These are phyloP conservation scores for Ooceraea biroi DNA, from an alignment of 1,140 invertebrate genomes.

Conservation along the genomic window DNA sequence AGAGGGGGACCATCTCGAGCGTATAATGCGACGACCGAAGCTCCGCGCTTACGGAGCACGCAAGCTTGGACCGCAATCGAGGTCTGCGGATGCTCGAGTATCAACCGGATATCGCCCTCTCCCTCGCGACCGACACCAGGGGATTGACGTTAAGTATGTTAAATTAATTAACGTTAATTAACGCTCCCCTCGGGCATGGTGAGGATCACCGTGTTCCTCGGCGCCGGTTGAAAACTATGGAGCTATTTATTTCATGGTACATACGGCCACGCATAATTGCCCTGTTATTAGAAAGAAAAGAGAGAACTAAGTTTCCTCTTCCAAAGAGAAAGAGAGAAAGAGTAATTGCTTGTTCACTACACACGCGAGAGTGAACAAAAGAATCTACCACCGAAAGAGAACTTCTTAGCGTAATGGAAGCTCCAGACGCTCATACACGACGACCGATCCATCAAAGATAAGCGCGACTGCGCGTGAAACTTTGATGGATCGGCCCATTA, in stretches of 20 bases:
- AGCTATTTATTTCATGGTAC: conserved; percentile 63
- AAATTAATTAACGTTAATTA: conserved; percentile 76
- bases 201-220: conserved; percentile 56
- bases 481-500: conserved; percentile 42
- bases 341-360: too few relatives aligned
- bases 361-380: conserved; percentile 1
- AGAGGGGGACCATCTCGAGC: conserved; percentile 12
- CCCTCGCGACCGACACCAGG: neutral
- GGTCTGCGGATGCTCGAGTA: conserved; percentile 24
- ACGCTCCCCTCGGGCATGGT: conserved; percentile 43
- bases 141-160: conserved; percentile 68
- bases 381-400: conserved; percentile 11
- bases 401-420: neutral
- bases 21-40: conserved; percentile 39
- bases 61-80: conserved; percentile 35
- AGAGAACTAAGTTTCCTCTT: neutral
- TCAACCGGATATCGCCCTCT: conserved; percentile 33
- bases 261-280: conserved; percentile 14
- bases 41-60: conserved; percentile 18
- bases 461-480: conserved; percentile 22
- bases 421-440: neutral
- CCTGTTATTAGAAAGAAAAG: conserved; percentile 3
- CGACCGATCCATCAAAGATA: conserved; percentile 38
- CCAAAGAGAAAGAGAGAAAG: neutral
- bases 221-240: conserved; percentile 66